Evolutionary conservation across 2,797 vertebrate genomes (phyloP), one percentile per base, ranked within the genome.

Genomic region (Anabacerthia variegaticeps): DNA sequence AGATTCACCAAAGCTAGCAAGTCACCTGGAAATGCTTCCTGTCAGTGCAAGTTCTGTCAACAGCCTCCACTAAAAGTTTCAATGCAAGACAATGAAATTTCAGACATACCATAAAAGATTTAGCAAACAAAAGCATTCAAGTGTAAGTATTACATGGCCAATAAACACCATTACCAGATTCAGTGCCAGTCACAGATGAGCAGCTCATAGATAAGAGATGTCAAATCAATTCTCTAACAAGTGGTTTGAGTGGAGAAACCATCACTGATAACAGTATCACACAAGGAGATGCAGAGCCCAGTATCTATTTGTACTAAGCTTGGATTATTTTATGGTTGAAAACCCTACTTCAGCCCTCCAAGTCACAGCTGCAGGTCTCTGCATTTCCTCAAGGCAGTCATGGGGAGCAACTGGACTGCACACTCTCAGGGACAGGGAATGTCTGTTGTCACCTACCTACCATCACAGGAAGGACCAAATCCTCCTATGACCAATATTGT

Each of bases 201-300:
- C 41, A 80, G 55, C 44, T 72, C 69, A 68, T 10, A 83, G 87
- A 69, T 66, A 55, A 75, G 39, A 93, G 12, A 84, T 19, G 84
- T 63, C 92, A 92, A 74, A 85, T 90, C 85, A 90, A 91, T 92
- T 90, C 51, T 67, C 41, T 79, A 92, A 66, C 74, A 91, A 88
- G 55, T 16, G 55, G 59, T 59, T 62, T 63, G 73, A 89, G 51
- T 16, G 69, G 14, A 88, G 37, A 78, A 89, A 61, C 34, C 55
- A 39, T 10, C 2, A 4, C 82, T 69, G 59, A 41, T 56, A 95
- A 81, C 52, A 75, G 41, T 51, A 92, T 65, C 69, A 34, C 74
- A 73, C 11, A 71, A 52, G 37, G 34, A 92, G 48, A 58, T 0
- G 1, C 16, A 49, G 58, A 84, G 36, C 63, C 39, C 71, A n/a